Evolutionary conservation across 2,888 invertebrate genomes (phyloP), one percentile per base, ranked within the genome.

Genomic region (Drosophila melanosoma): DNA sequence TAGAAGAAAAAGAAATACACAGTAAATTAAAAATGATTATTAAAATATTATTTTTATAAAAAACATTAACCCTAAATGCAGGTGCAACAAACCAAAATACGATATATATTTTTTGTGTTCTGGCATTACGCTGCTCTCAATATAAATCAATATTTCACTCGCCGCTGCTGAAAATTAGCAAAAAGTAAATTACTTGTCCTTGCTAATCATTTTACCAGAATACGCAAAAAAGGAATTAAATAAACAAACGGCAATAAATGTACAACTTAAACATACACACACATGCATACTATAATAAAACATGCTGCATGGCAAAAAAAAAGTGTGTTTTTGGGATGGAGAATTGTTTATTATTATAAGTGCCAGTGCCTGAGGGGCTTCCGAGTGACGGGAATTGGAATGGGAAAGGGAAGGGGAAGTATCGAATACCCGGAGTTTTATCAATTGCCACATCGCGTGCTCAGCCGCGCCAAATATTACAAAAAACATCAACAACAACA

Each of bases 361-460:
- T 69, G 45, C 20, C 53, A 23, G 51, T 49, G 42, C 40, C 53
- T 51, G 33, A 23, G 32, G 68, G 33, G 45, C 38, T 20, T 11
- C 17, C 53, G 68, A 49, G 74, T 53, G 57, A 75, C 64, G 83
- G 76, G 15, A 45, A 45, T 8, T 45, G 45, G 12, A 45, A 12
- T 45, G 20, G 45, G 12, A 12, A 45, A 20, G 45, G 7, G 20
- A 20, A 45, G 8, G 45, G 45, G 69, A 83, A 85, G 80, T 87
- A 87, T 87, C 79, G 88, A 86, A 86, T 83, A 73, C 86, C 88
- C 88, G 81, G 75, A 79, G 87, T 89, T 87, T 89, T 89, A 89
- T 87, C 87, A 89, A 87, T 89, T 88, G 87, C 83, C 79, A 70
- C 77, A 89, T 87, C 90, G 87, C 87, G 87, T 87, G 87, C 69